These are phyloP conservation scores for Ciconia boyciana DNA, from an alignment of 2,113 vertebrate species.

Conservation along the genomic window DNA sequence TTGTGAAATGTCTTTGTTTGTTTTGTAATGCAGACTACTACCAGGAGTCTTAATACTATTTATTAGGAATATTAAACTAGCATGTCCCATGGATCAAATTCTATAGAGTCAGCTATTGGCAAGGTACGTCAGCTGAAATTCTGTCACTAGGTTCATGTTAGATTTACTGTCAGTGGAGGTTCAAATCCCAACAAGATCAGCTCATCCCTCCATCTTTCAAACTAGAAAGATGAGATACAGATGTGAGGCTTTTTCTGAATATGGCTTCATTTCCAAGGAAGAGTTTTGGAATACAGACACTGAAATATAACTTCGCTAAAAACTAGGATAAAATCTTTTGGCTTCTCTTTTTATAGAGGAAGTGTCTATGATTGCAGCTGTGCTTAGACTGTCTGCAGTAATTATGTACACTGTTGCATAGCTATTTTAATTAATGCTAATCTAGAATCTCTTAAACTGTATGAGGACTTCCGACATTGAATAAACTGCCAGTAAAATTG, in stretches of 20 bases:
- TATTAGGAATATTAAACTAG: neutral
- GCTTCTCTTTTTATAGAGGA: neutral
- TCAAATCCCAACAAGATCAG: neutral
- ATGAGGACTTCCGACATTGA: neutral
- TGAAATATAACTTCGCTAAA: neutral
- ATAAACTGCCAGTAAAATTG: neutral
- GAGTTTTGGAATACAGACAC: neutral
- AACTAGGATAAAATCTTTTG: neutral
- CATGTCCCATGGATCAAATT: neutral
- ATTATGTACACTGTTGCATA: neutral
- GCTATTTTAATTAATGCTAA: neutral
- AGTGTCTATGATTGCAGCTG: neutral
- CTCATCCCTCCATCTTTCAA: neutral
- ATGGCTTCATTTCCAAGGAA: neutral
- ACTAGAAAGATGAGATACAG: neutral
- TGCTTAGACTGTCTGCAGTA: neutral
- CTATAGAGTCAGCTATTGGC: neutral
- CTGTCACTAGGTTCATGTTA: neutral
- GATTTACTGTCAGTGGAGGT: neutral
- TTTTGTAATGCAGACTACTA: neutral
- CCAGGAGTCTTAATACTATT: neutral
- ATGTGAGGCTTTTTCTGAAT: neutral
- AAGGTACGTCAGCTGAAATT: accelerated
- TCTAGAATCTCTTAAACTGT: neutral
- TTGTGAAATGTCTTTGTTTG: neutral